Conservation (phyloP, 2,888 invertebrate genomes). For the Mamestra brassicae region DNA sequence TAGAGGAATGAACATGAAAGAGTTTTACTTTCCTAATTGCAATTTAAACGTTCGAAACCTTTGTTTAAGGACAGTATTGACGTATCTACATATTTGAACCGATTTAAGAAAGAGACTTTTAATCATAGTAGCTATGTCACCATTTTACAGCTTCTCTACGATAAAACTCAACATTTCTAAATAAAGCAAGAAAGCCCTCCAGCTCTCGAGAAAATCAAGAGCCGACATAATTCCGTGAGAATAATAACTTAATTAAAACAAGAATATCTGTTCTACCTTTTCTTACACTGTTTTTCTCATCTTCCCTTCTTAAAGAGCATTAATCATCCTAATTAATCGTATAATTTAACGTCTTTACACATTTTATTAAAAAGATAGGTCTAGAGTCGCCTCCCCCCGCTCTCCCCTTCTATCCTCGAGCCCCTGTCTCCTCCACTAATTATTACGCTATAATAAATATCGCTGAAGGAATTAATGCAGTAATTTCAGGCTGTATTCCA, state of each 20-base stretch:
- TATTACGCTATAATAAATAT: conserved; percentile 77
- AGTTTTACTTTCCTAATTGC: not conserved
- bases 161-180: conserved; percentile 19
- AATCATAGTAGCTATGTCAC: not conserved
- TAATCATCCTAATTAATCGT: conserved; percentile 65
- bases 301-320: conserved; percentile 50
- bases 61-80: not conserved
- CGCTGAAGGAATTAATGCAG: conserved; percentile 75
- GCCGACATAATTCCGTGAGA: conserved; percentile 48
- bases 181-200: conserved; percentile 5
- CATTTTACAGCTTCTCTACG: not conserved
- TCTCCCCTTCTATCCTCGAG: conserved; percentile 37
- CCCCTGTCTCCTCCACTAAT: conserved; percentile 68
- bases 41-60: not conserved
- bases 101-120: not conserved
- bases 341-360: conserved; percentile 62
- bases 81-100: too few species aligned
- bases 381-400: conserved; percentile 35
- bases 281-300: conserved; percentile 57
- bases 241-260: conserved; percentile 62
- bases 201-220: conserved; percentile 33
- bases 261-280: conserved; percentile 59
- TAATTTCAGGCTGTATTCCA: conserved; percentile 73
- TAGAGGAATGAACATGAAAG: not conserved
- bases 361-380: conserved; percentile 63